phyloP scores from a whole-genome alignment of 2,888 invertebrate genomes.

The Sphinx pinastri region DNA sequence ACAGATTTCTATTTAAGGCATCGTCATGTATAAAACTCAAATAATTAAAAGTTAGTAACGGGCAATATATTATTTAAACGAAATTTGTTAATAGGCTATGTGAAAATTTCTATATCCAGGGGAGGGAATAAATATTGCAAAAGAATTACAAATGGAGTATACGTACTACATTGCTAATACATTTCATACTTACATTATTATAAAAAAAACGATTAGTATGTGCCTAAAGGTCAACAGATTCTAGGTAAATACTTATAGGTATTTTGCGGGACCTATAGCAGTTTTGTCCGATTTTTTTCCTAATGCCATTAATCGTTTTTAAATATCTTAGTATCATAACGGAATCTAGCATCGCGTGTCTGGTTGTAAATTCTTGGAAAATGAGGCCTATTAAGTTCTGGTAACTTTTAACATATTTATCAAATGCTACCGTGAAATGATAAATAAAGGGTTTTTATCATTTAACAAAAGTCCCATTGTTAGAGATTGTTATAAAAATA shows the following conservation, averaged over 20 bases:
- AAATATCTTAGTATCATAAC: conserved; percentile 4
- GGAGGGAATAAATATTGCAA: too few relatives aligned
- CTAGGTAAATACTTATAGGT: neutral
- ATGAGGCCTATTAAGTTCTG: conserved; percentile 27
- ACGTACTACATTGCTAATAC: neutral
- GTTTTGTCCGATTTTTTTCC: neutral
- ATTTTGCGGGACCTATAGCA: neutral
- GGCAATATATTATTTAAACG: too few relatives aligned
- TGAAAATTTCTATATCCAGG: too few relatives aligned
- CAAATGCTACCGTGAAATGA: conserved; percentile 40
- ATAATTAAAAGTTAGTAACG: too few relatives aligned
- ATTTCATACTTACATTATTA: neutral
- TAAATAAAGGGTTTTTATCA: conserved; percentile 39
- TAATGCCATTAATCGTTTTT: neutral
- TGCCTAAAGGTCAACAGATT: conserved; percentile 1
- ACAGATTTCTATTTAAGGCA: too few relatives aligned
- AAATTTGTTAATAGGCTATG: too few relatives aligned
- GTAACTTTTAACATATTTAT: conserved; percentile 39
- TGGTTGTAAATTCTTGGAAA: conserved; percentile 11
- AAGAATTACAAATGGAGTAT: too few relatives aligned
- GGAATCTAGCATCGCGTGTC: conserved; percentile 15
- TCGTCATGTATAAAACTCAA: too few relatives aligned
- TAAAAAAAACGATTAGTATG: neutral
- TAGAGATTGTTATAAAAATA: neutral
- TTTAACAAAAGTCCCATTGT: conserved; percentile 33